Conservation (phyloP, 1,140 invertebrate genomes). For the Bombyx mori region DNA sequence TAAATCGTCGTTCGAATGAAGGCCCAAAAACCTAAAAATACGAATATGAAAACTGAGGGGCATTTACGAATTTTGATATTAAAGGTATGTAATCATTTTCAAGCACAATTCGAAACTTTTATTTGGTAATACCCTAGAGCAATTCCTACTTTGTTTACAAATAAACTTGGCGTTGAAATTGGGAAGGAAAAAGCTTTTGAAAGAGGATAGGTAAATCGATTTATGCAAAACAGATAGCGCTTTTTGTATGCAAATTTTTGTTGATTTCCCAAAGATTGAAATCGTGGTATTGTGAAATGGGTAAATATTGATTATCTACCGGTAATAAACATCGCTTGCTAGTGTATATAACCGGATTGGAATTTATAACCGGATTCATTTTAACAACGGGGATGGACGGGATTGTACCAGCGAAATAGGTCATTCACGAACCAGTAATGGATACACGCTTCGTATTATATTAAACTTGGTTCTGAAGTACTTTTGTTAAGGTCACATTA, state of each 20-base stretch:
- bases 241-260: constrained; percentile 66
- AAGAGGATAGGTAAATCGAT: constrained; percentile 66
- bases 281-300: constrained; percentile 48
- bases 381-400: not conserved
- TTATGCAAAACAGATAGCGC: constrained; percentile 64
- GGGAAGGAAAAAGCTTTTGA: constrained; percentile 58
- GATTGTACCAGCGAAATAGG: not conserved
- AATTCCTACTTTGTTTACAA: constrained; percentile 65
- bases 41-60: constrained; percentile 11
- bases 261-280: constrained; percentile 64
- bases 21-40: constrained; percentile 6
- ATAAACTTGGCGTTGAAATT: constrained; percentile 61
- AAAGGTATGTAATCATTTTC: constrained; percentile 14
- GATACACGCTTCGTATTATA: not conserved
- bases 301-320: constrained; percentile 39
- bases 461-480: too few species aligned
- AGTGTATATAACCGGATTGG: not conserved
- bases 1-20: too few species aligned
- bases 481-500: too few species aligned
- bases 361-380: constrained; percentile 7
- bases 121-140: constrained; percentile 64
- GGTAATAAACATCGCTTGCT: constrained; percentile 20
- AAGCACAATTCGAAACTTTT: constrained; percentile 41
- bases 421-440: constrained; percentile 1
- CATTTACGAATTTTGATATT: too few species aligned